Percentiles rank a stretch among this genome's conserved stretches.
phyloP scores from a whole-genome alignment of 2,888 invertebrate species.

The Xylocampa areola region DNA sequence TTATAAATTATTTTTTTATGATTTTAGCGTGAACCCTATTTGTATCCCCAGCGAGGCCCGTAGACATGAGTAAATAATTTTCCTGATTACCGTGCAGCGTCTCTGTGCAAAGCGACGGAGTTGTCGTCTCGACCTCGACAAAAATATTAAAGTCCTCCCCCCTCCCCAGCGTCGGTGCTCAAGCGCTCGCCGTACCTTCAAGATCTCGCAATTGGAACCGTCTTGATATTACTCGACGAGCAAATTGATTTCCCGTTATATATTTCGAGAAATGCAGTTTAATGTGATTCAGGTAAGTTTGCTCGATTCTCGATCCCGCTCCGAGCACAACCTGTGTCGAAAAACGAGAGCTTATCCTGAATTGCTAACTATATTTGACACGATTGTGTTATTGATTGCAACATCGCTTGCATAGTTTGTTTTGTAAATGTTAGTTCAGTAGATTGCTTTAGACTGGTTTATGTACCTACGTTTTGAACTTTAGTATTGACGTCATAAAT shows the following conservation, averaged over 20 bases:
- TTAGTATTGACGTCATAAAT: slow-evolving; percentile 38
- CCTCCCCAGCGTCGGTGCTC: slow-evolving; percentile 31
- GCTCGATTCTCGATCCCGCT: slow-evolving; percentile 25
- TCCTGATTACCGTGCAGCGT: slow-evolving; percentile 86
- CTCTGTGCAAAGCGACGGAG: slow-evolving; percentile 68
- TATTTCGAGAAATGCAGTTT: slow-evolving; percentile 71
- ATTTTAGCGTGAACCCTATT: slow-evolving; percentile 69
- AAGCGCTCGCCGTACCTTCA: slow-evolving; percentile 57
- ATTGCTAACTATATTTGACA: slow-evolving; percentile 43
- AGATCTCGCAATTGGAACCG: slow-evolving; percentile 67
- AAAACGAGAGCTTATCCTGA: slow-evolving; percentile 41
- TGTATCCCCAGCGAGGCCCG: slow-evolving; percentile 72
- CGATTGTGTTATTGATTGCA: slow-evolving; percentile 53
- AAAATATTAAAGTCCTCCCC: slow-evolving; percentile 83
- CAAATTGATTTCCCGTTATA: slow-evolving; percentile 83
- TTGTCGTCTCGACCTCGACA: slow-evolving; percentile 74
- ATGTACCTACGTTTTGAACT: slow-evolving; percentile 40
- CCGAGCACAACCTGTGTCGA: slow-evolving; percentile 25
- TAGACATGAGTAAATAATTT: slow-evolving; percentile 89
- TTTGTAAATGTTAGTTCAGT: slow-evolving; percentile 50
- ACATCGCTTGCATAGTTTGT: slow-evolving; percentile 39
- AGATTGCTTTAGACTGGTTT: slow-evolving; percentile 52
- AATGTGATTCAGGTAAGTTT: slow-evolving; percentile 59
- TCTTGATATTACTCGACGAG: slow-evolving; percentile 71
- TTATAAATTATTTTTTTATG: too few relatives aligned